These are phyloP conservation scores for Microplitis mediator DNA, from an alignment of 1,140 invertebrate genomes.

Conservation along the genomic window DNA sequence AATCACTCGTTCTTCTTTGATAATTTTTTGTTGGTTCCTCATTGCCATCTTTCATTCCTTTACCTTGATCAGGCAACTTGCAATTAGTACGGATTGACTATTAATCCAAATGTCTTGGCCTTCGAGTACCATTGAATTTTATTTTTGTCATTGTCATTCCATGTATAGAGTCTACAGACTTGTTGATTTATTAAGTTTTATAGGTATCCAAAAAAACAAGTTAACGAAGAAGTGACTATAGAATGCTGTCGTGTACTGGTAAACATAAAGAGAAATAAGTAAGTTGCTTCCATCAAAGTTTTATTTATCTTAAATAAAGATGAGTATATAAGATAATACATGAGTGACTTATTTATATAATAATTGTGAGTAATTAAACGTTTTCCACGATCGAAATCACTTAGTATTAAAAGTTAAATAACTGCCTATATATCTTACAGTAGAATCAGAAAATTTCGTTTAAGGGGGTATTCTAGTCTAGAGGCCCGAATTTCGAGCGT, in stretches of 20 bases:
- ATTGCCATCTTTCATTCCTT: constrained; percentile 7
- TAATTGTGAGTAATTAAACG: too few species aligned
- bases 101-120: constrained; percentile 45
- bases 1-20: constrained; percentile 2
- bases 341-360: too few species aligned
- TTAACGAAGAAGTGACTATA: constrained; percentile 25
- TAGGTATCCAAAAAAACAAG: constrained; percentile 13
- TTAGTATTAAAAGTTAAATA: too few species aligned
- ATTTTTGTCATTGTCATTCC: constrained; percentile 36
- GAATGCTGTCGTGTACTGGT: constrained; percentile 3
- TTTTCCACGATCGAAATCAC: too few species aligned
- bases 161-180: constrained; percentile 13
- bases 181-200: constrained; percentile 15
- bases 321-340: too few species aligned
- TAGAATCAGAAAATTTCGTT: too few species aligned
- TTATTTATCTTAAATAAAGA: too few species aligned
- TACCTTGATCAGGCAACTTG: constrained; percentile 33
- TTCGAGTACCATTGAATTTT: constrained; percentile 34
- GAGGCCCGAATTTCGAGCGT: too few species aligned
- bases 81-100: constrained; percentile 56
- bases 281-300: neutral
- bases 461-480: too few species aligned
- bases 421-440: too few species aligned
- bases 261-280: constrained; percentile 3
- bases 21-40: constrained; percentile 12